A percentile compares a stretch with the other conserved stretches of the same genome.
Conservation (phyloP, 1,140 invertebrate species). For the Drosophila athabasca region DNA sequence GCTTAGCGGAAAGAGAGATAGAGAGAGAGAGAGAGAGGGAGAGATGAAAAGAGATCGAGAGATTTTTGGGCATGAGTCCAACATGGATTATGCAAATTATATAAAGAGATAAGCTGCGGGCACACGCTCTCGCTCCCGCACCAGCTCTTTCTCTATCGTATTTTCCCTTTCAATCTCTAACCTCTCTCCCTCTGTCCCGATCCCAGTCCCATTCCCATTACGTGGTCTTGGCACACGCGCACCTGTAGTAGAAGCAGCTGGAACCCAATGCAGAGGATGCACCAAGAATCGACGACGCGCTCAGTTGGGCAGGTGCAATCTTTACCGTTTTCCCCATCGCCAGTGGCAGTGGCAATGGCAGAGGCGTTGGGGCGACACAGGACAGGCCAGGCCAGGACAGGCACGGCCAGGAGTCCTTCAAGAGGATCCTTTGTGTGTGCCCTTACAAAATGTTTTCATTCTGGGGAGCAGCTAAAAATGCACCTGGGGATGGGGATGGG, state of each 20-base stretch:
- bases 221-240: slow-evolving; percentile 59
- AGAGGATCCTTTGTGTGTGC: slow-evolving; percentile 1
- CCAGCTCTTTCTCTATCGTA: background rate
- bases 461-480: background rate
- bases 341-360: slow-evolving; percentile 23
- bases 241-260: slow-evolving; percentile 68
- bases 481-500: no score
- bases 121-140: slow-evolving; percentile 16
- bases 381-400: slow-evolving; percentile 4
- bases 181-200: background rate
- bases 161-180: background rate
- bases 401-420: slow-evolving; percentile 7
- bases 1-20: no score
- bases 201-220: background rate
- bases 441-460: background rate
- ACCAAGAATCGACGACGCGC: slow-evolving; percentile 42
- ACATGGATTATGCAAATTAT: slow-evolving; percentile 42
- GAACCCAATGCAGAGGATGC: slow-evolving; percentile 40
- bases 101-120: slow-evolving; percentile 12
- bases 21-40: no score
- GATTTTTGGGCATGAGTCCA: background rate
- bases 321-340: slow-evolving; percentile 63
- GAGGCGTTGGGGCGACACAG: slow-evolving; percentile 3
- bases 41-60: background rate
- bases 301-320: slow-evolving; percentile 65